Conservation (phyloP, 2,888 invertebrate species). For the Xestoiulus laeticollis region DNA sequence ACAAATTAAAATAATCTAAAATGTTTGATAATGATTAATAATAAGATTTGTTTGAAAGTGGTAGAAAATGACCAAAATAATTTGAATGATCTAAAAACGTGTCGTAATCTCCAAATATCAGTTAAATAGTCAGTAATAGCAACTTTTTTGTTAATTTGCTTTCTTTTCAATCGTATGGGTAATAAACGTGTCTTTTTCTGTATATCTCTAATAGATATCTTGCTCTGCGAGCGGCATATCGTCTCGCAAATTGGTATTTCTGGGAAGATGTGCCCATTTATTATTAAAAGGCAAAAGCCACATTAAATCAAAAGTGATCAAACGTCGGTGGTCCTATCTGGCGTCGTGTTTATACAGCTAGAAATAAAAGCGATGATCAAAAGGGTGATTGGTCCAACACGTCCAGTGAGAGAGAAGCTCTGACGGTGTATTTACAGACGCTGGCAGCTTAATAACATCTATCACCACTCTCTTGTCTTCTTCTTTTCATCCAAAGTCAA, state of each 20-base stretch:
- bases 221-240: background rate
- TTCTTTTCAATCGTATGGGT: too few relatives aligned
- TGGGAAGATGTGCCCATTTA: background rate
- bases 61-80: too few relatives aligned
- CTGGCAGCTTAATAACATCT: constrained; percentile 41
- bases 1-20: too few relatives aligned
- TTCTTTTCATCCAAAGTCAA: constrained; percentile 40
- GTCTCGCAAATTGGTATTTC: background rate
- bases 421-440: constrained; percentile 30
- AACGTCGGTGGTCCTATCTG: constrained; percentile 31
- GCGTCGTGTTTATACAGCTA: constrained; percentile 23
- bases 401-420: background rate
- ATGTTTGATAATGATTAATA: too few relatives aligned
- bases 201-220: too few relatives aligned
- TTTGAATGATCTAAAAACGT: too few relatives aligned
- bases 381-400: constrained; percentile 9
- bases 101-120: too few relatives aligned
- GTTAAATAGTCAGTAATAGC: too few relatives aligned
- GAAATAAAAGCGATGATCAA: constrained; percentile 36
- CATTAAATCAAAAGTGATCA: constrained; percentile 34
- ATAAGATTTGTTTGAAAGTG: too few relatives aligned
- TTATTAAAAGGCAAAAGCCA: constrained; percentile 32
- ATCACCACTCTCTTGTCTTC: constrained; percentile 39
- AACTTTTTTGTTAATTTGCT: too few relatives aligned
- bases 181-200: too few relatives aligned